Base-by-base conservation (phyloP, 37 sponge, comb jelly and placozoan genomes). In the Hormiphora californensis region DNA sequence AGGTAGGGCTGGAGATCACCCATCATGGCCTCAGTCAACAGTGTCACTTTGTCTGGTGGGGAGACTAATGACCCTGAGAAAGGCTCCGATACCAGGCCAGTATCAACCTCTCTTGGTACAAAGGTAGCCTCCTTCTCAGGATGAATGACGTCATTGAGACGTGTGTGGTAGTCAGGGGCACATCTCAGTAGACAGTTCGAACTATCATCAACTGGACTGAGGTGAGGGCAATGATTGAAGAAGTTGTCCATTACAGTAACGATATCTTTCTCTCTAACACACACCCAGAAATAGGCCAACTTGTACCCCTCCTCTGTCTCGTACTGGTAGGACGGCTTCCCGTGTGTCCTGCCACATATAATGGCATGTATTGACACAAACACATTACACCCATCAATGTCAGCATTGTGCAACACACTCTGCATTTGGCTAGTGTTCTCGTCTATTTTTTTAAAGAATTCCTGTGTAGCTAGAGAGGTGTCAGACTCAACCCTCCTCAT, bases 371-470 rank as follows among this genome's bases (percentile, higher is more conserved):
- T 33, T 33, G 81, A 73, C 1, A 73, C 8, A 21, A 73, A 73
- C 27, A 73, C 43, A 7, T 43, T 43, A 30, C 43, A 37, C 44
- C 43, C 81, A 28, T 73, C 46, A 15, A 43, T 73, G 38, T 73
- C 21, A 4, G 81, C 35, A 73, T 41, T 73, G 1, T 73, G 46
- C 81, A 73, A 15, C 27, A 73, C 17, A 73, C 17, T 73, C 23
- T 73, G 81, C 81, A 73, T 73, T 3, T 73, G 81, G 43, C 43
- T 73, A 3, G 81, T 73, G 44, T 73, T 73, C 23, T 73, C 81
- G 38, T 73, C 81, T 36, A 73, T 73, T 73, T 73, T 67, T 4
- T 73, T n/a, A 33, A 73, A 73, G 81, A 73, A 73, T 41, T 43
- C 81, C 43, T 41, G 40, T n/a, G 81, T 73, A 3, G 81, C 81